Percentiles rank a stretch among this genome's conserved stretches.
Conservation (phyloP, 2,888 invertebrate genomes). For the Eupsilia transversa region DNA sequence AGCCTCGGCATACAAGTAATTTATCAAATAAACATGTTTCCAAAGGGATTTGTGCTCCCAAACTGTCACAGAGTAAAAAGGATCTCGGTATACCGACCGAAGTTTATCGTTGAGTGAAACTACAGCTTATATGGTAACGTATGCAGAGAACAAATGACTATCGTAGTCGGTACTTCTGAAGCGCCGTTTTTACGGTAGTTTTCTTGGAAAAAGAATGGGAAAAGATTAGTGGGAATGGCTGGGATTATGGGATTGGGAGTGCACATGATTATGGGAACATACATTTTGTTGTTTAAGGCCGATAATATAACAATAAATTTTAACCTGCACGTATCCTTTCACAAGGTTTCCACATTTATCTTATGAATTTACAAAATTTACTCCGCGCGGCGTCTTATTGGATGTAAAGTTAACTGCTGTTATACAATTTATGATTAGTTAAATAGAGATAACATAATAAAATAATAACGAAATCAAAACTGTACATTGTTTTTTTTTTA, state of each 20-base stretch:
- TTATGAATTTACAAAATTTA: neutral
- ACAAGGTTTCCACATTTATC: neutral
- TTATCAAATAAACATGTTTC: constrained; percentile 69
- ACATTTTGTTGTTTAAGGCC: constrained; percentile 2
- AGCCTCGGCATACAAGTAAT: constrained; percentile 47
- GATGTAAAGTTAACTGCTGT: neutral
- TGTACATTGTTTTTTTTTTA: too few relatives aligned
- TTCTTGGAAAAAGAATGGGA: constrained; percentile 50
- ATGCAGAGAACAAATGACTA: constrained; percentile 60
- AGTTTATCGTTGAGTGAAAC: constrained; percentile 61
- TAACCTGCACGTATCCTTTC: neutral
- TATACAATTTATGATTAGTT: neutral
- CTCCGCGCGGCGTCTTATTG: too few relatives aligned
- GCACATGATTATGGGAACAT: constrained; percentile 14
- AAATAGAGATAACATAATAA: too few relatives aligned
- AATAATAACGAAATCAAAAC: neutral
- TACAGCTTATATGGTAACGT: constrained; percentile 58
- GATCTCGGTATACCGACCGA: constrained; percentile 51
- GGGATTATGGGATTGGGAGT: constrained; percentile 26
- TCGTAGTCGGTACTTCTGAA: constrained; percentile 17
- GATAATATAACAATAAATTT: constrained; percentile 1
- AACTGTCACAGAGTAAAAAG: constrained; percentile 67
- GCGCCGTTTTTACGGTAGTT: constrained; percentile 33
- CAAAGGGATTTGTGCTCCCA: constrained; percentile 48
- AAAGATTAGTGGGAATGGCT: constrained; percentile 40